Evolutionary conservation across 2,113 vertebrate species (phyloP).

Genomic region (Struthidea cinerea): DNA sequence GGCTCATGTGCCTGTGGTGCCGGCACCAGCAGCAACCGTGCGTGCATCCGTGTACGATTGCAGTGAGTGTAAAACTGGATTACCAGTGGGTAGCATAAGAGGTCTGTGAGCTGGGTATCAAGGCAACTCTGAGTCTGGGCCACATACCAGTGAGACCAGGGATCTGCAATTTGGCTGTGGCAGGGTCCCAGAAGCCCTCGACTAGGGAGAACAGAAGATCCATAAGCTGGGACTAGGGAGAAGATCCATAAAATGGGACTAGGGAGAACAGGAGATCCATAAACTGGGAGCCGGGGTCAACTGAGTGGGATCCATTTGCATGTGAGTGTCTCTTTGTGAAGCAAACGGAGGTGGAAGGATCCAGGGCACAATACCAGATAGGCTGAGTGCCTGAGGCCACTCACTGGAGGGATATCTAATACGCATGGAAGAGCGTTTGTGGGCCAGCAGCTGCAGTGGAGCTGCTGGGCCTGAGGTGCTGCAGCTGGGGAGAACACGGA

Average conservation of each 20-base stretch:
- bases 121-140: not conserved
- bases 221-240: not conserved
- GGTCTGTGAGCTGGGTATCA: not conserved
- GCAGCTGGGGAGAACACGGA: not conserved
- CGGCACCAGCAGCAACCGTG: not conserved
- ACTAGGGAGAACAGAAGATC: not conserved
- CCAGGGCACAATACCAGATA: not conserved
- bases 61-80: rapidly evolving
- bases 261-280: not conserved
- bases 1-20: rapidly evolving
- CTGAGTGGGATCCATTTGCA: not conserved
- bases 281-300: rapidly evolving
- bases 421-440: not conserved
- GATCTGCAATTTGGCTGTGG: rapidly evolving
- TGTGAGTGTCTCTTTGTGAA: not conserved
- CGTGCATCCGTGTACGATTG: rapidly evolving
- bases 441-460: not conserved
- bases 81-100: not conserved
- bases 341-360: not conserved
- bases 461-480: not conserved
- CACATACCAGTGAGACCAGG: not conserved
- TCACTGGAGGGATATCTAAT: not conserved
- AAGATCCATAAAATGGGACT: not conserved
- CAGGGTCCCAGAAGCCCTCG: not conserved
- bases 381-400: not conserved